A percentile compares a stretch with the other conserved stretches of the same genome.
These are phyloP conservation scores for Nephrotoma flavescens DNA, from an alignment of 2,888 invertebrate genomes.

Conservation along the genomic window DNA sequence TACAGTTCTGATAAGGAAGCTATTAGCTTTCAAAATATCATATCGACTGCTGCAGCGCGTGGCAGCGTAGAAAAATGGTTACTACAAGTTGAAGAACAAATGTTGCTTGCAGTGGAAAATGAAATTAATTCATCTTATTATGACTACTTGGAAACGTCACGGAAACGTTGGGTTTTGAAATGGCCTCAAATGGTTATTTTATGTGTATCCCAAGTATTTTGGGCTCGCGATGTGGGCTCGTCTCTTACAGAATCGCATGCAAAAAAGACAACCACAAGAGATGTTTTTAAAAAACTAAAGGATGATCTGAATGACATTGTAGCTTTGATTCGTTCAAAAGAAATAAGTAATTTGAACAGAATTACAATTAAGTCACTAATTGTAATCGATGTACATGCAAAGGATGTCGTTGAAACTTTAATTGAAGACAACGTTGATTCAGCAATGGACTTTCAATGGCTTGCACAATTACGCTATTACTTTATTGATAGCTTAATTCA, in stretches of 20 bases:
- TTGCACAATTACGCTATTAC: slow-evolving; percentile 56
- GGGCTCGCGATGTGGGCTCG: slow-evolving; percentile 47
- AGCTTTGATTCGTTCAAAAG: slow-evolving; percentile 39
- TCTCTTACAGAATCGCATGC: slow-evolving; percentile 30
- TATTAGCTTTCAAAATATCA: slow-evolving; percentile 34
- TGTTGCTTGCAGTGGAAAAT: slow-evolving; percentile 38
- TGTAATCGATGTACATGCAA: slow-evolving; percentile 55
- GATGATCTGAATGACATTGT: slow-evolving; percentile 40
- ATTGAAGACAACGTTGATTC: slow-evolving; percentile 35
- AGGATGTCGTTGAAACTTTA: slow-evolving; percentile 47
- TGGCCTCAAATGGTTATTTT: slow-evolving; percentile 52
- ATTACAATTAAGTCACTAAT: slow-evolving; percentile 54
- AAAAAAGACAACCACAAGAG: slow-evolving; percentile 30
- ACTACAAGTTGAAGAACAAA: slow-evolving; percentile 42
- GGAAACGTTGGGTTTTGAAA: slow-evolving; percentile 39
- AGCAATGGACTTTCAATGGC: slow-evolving; percentile 54
- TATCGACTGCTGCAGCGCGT: slow-evolving; percentile 37
- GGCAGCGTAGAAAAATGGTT: slow-evolving; percentile 56
- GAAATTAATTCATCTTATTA: slow-evolving; percentile 32
- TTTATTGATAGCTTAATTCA: slow-evolving; percentile 40
- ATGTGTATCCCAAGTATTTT: slow-evolving; percentile 44
- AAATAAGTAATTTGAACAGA: slow-evolving; percentile 39
- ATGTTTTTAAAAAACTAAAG: slow-evolving; percentile 32
- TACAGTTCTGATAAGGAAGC: slow-evolving; percentile 44
- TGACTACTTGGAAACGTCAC: slow-evolving; percentile 26